Evolutionary conservation across 2,888 invertebrate genomes (phyloP), one percentile per base, ranked within the genome.

Genomic region (Noctua janthina): DNA sequence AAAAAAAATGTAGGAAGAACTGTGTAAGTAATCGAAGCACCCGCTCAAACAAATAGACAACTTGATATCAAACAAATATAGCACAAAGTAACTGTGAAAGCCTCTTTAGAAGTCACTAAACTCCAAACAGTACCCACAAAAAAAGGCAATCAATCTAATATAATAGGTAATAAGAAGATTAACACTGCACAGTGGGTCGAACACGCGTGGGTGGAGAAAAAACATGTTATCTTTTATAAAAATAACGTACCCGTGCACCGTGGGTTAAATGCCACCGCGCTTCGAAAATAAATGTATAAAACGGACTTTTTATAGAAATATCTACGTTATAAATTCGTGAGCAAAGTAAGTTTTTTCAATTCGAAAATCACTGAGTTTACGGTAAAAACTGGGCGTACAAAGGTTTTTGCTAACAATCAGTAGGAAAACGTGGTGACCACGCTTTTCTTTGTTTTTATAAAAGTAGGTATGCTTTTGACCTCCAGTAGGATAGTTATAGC

Each of bases 161-260:
- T 74, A 85, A 87, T 73, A 73, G 64, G 46, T 79, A 59, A 43
- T 71, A 76, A 59, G 66, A 54, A 87, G 67, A 85, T 85, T 87
- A 87, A 72, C 79, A 73, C 64, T 29, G 17, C 88, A 77, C 85
- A 85, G 88, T 85, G 88, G 85, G 85, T 2, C 71, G 85, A 85
- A 7, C 66, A 39, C 39, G 69, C 35, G 85, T 85, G 54, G 88
- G 85, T 43, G 88, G 11, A 69, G 81, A 77, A 77, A 79, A 74
- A 87, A 74, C 84, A 69, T 59, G 74, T 83, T 83, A 76, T 79
- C 64, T 79, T 74, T 78, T 79, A 79, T 87, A 75, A 76, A 77
- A 76, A 77, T 77, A 85, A 29, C 64, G 39, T 35, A 66, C 17
- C 71, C 78, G 78, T 29, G 29, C 29, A 29, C 29, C 29, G 29